Percentiles rank a stretch among this genome's conserved stretches.
These are phyloP conservation scores for Pyrrhura leucotis DNA, from an alignment of 2,797 vertebrate species.

Conservation along the genomic window DNA sequence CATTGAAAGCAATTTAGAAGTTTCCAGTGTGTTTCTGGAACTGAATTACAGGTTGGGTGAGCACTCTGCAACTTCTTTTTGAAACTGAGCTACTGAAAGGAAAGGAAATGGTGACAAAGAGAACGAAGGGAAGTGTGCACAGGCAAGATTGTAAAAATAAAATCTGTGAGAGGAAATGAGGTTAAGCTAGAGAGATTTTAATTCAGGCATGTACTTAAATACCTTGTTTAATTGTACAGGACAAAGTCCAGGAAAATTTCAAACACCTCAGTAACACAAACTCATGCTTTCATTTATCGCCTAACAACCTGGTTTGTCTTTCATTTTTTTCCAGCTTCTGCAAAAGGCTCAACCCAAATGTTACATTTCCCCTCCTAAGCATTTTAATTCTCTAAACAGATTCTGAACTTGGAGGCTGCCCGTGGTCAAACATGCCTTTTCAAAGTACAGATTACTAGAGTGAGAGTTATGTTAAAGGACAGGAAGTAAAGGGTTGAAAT, in stretches of 20 bases:
- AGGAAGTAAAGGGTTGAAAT: background rate
- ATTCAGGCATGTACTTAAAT: conserved; percentile 25
- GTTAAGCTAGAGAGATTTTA: background rate
- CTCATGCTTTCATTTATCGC: background rate
- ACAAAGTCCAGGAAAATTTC: conserved; percentile 20
- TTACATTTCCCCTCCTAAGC: background rate
- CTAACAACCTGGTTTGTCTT: background rate
- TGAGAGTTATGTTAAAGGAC: background rate
- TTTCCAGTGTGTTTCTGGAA: background rate
- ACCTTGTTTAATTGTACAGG: conserved; percentile 32
- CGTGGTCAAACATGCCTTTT: background rate
- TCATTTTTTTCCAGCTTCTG: background rate
- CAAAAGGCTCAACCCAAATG: background rate
- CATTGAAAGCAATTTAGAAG: background rate
- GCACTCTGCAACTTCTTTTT: background rate
- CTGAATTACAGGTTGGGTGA: background rate
- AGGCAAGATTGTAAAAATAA: conserved; percentile 34
- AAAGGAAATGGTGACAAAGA: background rate
- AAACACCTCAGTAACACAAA: background rate
- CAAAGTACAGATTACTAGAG: background rate
- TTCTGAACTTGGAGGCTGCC: background rate
- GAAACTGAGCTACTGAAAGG: background rate
- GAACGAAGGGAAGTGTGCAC: background rate
- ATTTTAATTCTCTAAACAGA: background rate
- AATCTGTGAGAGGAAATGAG: conserved; percentile 42